Conservation (phyloP, 2,888 invertebrate species). For the Drosophila demipolita region DNA sequence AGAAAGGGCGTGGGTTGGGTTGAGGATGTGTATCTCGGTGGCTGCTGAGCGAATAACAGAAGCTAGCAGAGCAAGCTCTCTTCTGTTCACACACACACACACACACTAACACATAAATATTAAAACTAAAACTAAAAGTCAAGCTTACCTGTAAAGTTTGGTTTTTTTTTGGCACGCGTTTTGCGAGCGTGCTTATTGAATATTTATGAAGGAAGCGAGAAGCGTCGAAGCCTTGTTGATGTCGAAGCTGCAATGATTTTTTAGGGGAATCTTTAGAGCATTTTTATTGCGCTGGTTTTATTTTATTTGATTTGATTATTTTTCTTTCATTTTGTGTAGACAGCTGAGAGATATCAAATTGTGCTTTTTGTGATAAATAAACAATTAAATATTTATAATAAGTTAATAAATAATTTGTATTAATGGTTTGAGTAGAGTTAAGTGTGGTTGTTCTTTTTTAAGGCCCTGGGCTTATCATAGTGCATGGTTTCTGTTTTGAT, state of each 20-base stretch:
- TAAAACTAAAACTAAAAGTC: slow-evolving; percentile 56
- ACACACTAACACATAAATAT: slow-evolving; percentile 3
- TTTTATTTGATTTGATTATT: slow-evolving; percentile 11
- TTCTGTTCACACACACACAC: slow-evolving; percentile 39
- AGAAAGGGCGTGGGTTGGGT: slow-evolving; percentile 42
- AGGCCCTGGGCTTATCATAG: slow-evolving; percentile 26
- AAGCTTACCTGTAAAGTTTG: slow-evolving; percentile 70
- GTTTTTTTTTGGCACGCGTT: slow-evolving; percentile 64
- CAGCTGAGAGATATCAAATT: slow-evolving; percentile 29
- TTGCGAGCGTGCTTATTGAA: slow-evolving; percentile 62
- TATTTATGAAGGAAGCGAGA: slow-evolving; percentile 52
- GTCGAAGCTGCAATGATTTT: slow-evolving; percentile 54
- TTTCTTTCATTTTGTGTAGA: slow-evolving; percentile 33
- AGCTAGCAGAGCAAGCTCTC: slow-evolving; percentile 42
- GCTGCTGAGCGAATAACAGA: slow-evolving; percentile 41
- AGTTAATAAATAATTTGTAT: slow-evolving; percentile 9
- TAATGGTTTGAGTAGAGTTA: slow-evolving; percentile 3
- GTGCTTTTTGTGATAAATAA: background rate
- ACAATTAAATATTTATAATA: background rate
- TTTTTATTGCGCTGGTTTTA: slow-evolving; percentile 12
- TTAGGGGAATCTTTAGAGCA: slow-evolving; percentile 37
- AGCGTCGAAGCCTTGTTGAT: slow-evolving; percentile 47
- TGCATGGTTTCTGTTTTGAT: slow-evolving; percentile 66
- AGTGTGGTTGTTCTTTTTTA: slow-evolving; percentile 1
- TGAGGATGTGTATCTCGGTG: slow-evolving; percentile 14